These are phyloP conservation scores for Melangyna quadrimaculata DNA, from an alignment of 2,888 invertebrate species.

Conservation along the genomic window DNA sequence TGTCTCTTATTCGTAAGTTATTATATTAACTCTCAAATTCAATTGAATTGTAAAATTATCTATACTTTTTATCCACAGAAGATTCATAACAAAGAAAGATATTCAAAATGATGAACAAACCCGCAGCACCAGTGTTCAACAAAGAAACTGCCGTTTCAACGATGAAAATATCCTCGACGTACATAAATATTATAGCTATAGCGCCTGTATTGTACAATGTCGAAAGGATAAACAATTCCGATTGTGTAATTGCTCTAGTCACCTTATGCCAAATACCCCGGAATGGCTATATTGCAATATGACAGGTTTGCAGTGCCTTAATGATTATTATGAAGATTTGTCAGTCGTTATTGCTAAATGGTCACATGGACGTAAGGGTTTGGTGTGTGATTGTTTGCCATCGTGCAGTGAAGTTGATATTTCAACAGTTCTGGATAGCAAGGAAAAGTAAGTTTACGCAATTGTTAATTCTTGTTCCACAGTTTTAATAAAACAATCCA, in stretches of 20 bases:
- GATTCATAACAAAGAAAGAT: conserved; percentile 83
- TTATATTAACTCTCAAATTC: not conserved
- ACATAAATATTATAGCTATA: conserved; percentile 87
- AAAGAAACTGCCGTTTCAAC: conserved; percentile 87
- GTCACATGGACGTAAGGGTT: conserved; percentile 84
- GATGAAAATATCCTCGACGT: conserved; percentile 85
- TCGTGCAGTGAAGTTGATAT: conserved; percentile 88
- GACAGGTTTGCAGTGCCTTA: conserved; percentile 85
- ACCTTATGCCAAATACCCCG: conserved; percentile 85
- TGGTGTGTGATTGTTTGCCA: conserved; percentile 86
- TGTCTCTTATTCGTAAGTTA: conserved; percentile 82
- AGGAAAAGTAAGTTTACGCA: too few species aligned
- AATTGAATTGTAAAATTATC: not conserved
- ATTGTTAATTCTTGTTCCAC: too few species aligned
- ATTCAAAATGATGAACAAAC: conserved; percentile 87
- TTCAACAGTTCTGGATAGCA: conserved; percentile 82
- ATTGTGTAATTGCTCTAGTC: conserved; percentile 86
- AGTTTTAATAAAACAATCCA: too few species aligned
- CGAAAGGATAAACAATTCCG: conserved; percentile 85
- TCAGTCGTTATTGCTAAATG: conserved; percentile 86
- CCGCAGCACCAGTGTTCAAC: conserved; percentile 83
- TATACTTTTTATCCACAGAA: conserved; percentile 78
- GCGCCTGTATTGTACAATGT: conserved; percentile 87
- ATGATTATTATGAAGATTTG: conserved; percentile 83
- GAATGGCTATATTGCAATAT: conserved; percentile 83